phyloP scores from a whole-genome alignment of 2,888 invertebrate species.

The Caenorhabditis plicata region DNA sequence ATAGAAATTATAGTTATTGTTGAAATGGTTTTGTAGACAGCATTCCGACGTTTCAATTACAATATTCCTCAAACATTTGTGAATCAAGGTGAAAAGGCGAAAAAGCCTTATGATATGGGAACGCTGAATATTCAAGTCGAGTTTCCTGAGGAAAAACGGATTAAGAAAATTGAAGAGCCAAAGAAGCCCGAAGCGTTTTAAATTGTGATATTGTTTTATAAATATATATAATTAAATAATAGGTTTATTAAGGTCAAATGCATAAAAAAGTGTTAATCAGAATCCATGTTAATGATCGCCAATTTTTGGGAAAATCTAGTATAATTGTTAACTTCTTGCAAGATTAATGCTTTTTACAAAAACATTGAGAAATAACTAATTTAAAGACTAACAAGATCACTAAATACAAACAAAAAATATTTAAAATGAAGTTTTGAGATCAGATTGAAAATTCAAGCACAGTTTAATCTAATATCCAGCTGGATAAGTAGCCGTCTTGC shows the following conservation, averaged over 20 bases:
- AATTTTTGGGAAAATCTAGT: no score
- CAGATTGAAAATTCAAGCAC: slow-evolving; percentile 1
- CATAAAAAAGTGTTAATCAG: no score
- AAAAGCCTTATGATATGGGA: slow-evolving; percentile 47
- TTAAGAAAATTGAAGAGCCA: slow-evolving; percentile 36
- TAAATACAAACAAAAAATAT: slow-evolving; percentile 24
- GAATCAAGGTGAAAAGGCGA: slow-evolving; percentile 44
- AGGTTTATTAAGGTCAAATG: no score
- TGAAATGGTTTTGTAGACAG: slow-evolving; percentile 25
- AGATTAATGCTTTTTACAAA: no score
- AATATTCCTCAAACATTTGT: slow-evolving; percentile 39
- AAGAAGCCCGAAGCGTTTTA: neutral
- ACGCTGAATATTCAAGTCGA: slow-evolving; percentile 45
- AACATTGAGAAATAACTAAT: no score
- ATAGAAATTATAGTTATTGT: neutral
- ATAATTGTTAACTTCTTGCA: no score
- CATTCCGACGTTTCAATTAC: slow-evolving; percentile 46
- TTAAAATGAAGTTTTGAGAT: neutral
- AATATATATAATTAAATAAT: slow-evolving; percentile 12
- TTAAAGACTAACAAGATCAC: slow-evolving; percentile 7
- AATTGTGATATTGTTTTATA: neutral
- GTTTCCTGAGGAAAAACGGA: slow-evolving; percentile 46
- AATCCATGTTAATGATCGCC: no score
- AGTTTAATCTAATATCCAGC: slow-evolving; percentile 52
- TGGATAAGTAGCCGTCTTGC: slow-evolving; percentile 61